Evolutionary conservation across 1,140 invertebrate species (phyloP).

Genomic region (Leptinotarsa defecta): DNA sequence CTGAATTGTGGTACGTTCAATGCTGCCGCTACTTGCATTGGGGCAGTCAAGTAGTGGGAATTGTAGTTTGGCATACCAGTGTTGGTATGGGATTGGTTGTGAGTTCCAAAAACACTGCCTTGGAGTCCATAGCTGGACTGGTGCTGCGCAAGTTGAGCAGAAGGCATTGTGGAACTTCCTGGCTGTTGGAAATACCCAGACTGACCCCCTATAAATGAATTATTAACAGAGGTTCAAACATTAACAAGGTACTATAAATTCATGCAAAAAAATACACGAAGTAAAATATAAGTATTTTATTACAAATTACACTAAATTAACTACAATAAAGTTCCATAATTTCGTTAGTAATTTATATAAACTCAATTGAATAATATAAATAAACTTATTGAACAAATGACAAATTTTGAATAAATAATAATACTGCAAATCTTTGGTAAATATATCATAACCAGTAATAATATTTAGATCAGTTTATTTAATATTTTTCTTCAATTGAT

Average conservation of each 20-base stretch:
- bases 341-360: background rate
- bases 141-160: constrained; percentile 51
- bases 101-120: constrained; percentile 52
- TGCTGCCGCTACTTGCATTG: constrained; percentile 48
- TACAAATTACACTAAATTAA: background rate
- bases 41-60: constrained; percentile 43
- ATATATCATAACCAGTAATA: no score
- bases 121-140: constrained; percentile 53
- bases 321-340: constrained; percentile 5
- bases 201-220: constrained; percentile 46
- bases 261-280: constrained; percentile 11
- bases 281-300: constrained; percentile 10
- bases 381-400: no score
- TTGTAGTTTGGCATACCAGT: constrained; percentile 49
- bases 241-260: background rate
- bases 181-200: constrained; percentile 55
- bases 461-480: no score
- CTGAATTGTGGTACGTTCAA: constrained; percentile 45
- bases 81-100: constrained; percentile 52
- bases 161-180: constrained; percentile 48
- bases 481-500: no score
- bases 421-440: no score
- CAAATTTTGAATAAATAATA: no score
- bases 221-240: background rate
- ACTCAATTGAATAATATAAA: no score